Base-by-base conservation (phyloP, 2,888 invertebrate genomes). In the Cacoxenus indagator region DNA sequence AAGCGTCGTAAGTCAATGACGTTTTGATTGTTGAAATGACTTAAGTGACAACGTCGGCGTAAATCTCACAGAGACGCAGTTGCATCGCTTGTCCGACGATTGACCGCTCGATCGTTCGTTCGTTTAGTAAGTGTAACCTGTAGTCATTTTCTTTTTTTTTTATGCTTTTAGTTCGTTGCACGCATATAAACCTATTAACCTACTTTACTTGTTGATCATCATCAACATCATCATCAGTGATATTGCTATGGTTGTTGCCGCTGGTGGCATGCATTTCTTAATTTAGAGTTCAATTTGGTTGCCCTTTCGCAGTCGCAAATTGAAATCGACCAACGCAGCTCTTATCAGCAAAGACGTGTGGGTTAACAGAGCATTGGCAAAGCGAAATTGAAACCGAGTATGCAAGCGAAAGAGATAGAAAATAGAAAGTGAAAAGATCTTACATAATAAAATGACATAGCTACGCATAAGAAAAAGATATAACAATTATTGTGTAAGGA, bases 251-350 rank as follows among this genome's bases (percentile, higher is more conserved):
- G 65, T 29, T 48, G 4, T 29, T 43, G 54, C 48, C 69, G 57
- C 68, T 67, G 62, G 69, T 68, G 57, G 61, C 61, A 68, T 70
- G 75, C 82, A 74, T 77, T 79, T 76, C 82, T 84, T 76, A 81
- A 81, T 81, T 81, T 79, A 84, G 81, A 81, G 81, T 82, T 81
- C 81, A 81, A 81, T 84, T 81, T 84, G 84, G 82, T 83, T 84
- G 84, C 81, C 81, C 81, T 81, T 67, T 64, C 79, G 72, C 81
- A 75, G 76, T 70, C 71, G 74, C 78, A 79, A 80, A 83, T 83
- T 82, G 81, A 82, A 82, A 76, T 78, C 61, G 24, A 5, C 6
- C 61, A 61, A 1, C 8, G 22, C 17, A 48, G 8, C 59, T 62
- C 14, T 68, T 59, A 24, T 26, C 9, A 65, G 67, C 68, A 61